phyloP scores from a whole-genome alignment of 1,140 invertebrate species.

The Orussus abietinus region DNA sequence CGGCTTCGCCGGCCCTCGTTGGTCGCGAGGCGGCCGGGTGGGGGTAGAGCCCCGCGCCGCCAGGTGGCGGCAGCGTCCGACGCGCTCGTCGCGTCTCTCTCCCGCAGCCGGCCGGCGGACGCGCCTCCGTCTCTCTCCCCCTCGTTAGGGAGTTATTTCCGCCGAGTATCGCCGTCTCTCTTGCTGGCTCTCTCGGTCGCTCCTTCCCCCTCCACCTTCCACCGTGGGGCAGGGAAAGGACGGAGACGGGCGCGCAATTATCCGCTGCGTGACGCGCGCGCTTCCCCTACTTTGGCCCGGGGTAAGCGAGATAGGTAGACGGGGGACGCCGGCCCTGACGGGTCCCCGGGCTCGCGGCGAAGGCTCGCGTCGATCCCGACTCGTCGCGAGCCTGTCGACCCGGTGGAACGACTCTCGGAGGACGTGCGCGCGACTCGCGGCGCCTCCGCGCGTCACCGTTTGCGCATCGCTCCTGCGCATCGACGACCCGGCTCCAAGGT shows the following conservation, averaged over 20 bases:
- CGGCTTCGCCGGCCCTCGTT: not conserved
- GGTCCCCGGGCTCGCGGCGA: constrained; percentile 16
- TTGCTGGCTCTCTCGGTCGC: not conserved
- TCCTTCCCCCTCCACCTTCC: not conserved
- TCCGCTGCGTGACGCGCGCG: not conserved
- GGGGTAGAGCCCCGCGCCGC: too few relatives aligned
- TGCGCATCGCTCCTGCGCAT: too few relatives aligned
- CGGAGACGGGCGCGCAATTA: too few relatives aligned
- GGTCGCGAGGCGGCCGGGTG: constrained; percentile 32
- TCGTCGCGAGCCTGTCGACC: too few relatives aligned
- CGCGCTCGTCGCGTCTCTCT: constrained; percentile 17
- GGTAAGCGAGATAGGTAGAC: too few relatives aligned
- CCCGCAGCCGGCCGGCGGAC: too few relatives aligned
- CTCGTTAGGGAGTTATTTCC: constrained; percentile 8
- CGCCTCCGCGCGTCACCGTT: too few relatives aligned
- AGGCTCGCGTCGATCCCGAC: constrained; percentile 10
- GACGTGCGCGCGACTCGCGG: too few relatives aligned
- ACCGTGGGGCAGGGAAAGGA: too few relatives aligned
- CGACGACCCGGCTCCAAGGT: too few relatives aligned
- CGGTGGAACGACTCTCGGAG: too few relatives aligned
- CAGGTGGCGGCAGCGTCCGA: constrained; percentile 37
- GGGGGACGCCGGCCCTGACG: constrained; percentile 12
- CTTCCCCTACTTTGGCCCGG: constrained; percentile 3
- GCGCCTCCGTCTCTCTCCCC: constrained; percentile 2
- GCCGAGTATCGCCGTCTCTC: constrained; percentile 6